Percentiles rank a stretch among this genome's conserved stretches.
Evolutionary conservation across 1,140 invertebrate genomes (phyloP).

Genomic region (Lineus longissimus): DNA sequence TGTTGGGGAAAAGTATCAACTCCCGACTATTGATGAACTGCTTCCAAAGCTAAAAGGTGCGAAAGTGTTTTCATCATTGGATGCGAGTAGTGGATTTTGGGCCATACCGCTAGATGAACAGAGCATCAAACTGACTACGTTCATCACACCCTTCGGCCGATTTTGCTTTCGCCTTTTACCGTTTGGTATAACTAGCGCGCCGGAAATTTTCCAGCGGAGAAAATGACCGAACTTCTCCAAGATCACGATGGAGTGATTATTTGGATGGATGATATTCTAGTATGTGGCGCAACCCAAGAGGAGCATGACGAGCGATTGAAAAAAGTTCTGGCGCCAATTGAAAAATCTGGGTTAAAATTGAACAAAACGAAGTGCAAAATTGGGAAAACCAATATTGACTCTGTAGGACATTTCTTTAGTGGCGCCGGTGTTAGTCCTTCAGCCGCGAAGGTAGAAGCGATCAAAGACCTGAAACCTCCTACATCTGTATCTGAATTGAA

Average conservation of each 20-base stretch:
- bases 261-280: conserved; percentile 24
- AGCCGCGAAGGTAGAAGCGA: conserved; percentile 25
- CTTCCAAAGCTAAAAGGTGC: conserved; percentile 20
- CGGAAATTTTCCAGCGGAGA: conserved; percentile 20
- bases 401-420: conserved; percentile 23
- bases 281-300: conserved; percentile 10
- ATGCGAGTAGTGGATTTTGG: conserved; percentile 35
- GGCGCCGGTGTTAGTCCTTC: conserved; percentile 19
- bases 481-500: conserved; percentile 21
- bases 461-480: conserved; percentile 28
- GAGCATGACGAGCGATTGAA: conserved; percentile 19
- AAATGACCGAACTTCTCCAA: conserved; percentile 14
- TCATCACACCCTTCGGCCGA: conserved; percentile 29
- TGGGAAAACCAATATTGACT: conserved; percentile 7
- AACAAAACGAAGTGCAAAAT: conserved; percentile 23
- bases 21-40: conserved; percentile 25
- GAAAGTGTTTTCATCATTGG: conserved; percentile 19
- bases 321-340: conserved; percentile 9
- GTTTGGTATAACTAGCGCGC: conserved; percentile 22
- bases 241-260: conserved; percentile 4
- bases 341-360: conserved; percentile 17
- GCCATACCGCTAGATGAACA: conserved; percentile 28
- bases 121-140: conserved; percentile 22
- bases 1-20: conserved; percentile 19
- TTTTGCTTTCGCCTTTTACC: conserved; percentile 20